Percentiles rank a stretch among this genome's conserved stretches.
Evolutionary conservation across 1,140 invertebrate species (phyloP).

Genomic region (Rhynchophorus ferrugineus): DNA sequence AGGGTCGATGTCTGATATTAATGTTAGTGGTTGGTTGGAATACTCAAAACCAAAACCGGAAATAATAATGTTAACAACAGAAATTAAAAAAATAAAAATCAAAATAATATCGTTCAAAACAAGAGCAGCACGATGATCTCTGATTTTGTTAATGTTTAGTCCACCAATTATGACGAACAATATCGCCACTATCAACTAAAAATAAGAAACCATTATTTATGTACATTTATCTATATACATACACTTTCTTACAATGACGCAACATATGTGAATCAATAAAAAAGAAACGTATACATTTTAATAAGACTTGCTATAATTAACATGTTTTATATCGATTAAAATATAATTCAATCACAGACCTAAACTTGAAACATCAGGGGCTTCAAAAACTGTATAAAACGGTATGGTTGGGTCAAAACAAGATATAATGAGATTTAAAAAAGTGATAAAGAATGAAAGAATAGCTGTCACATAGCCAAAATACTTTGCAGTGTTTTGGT

Average conservation of each 20-base stretch:
- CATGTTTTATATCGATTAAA: too few species aligned
- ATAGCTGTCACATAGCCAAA: conserved; percentile 67
- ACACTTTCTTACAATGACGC: too few species aligned
- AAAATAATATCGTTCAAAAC: conserved; percentile 73
- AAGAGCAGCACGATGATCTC: conserved; percentile 60
- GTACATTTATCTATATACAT: too few species aligned
- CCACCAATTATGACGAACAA: conserved; percentile 72
- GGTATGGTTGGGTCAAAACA: conserved; percentile 64
- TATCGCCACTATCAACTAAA: conserved; percentile 67
- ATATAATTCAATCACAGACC: too few species aligned
- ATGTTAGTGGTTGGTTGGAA: conserved; percentile 51
- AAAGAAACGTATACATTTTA: too few species aligned
- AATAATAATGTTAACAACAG: conserved; percentile 69
- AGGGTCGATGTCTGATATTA: conserved; percentile 28
- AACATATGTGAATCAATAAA: too few species aligned
- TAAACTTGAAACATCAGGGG: conserved; percentile 25
- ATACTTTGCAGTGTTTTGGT: conserved; percentile 55
- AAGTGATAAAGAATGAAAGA: conserved; percentile 63
- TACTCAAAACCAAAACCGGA: conserved; percentile 75
- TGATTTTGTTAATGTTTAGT: conserved; percentile 66
- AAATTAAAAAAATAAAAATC: conserved; percentile 70
- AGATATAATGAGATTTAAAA: conserved; percentile 69
- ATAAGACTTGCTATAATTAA: too few species aligned
- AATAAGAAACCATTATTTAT: conserved; percentile 26
- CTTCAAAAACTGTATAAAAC: conserved; percentile 44